Conservation (phyloP, 2,113 vertebrate species). For the Sylvicapra grimmia region DNA sequence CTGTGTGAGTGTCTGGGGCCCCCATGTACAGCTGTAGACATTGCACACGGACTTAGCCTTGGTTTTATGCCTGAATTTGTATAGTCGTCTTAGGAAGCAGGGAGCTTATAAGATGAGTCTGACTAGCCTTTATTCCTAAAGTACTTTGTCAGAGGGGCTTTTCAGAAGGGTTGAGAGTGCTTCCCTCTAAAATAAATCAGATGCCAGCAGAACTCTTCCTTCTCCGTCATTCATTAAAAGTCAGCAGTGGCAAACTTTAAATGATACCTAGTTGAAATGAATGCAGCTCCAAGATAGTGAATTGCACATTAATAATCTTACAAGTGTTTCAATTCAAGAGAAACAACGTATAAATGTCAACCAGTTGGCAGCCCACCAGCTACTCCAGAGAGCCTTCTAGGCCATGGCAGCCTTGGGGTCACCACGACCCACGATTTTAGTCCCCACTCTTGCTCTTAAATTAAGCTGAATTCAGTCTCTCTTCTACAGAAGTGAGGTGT, state of each 20-base stretch:
- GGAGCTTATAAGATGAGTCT: background rate
- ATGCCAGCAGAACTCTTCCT: background rate
- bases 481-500: background rate
- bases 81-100: background rate
- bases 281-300: background rate
- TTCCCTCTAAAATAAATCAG: background rate
- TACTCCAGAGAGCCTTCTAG: background rate
- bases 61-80: background rate
- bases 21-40: rapidly evolving
- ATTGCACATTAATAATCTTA: background rate
- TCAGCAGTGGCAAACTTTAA: background rate
- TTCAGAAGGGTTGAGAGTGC: background rate
- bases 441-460: background rate
- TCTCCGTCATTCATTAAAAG: background rate
- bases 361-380: too few relatives aligned
- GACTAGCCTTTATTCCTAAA: background rate
- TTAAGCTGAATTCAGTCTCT: background rate
- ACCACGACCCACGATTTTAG: background rate
- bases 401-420: background rate
- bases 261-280: background rate
- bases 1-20: background rate
- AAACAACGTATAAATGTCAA: background rate
- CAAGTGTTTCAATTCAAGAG: background rate
- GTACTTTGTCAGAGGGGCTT: background rate
- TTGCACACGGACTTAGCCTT: rapidly evolving